Conservation (phyloP, 2,113 vertebrate species). For the Mastomys natalensis region DNA sequence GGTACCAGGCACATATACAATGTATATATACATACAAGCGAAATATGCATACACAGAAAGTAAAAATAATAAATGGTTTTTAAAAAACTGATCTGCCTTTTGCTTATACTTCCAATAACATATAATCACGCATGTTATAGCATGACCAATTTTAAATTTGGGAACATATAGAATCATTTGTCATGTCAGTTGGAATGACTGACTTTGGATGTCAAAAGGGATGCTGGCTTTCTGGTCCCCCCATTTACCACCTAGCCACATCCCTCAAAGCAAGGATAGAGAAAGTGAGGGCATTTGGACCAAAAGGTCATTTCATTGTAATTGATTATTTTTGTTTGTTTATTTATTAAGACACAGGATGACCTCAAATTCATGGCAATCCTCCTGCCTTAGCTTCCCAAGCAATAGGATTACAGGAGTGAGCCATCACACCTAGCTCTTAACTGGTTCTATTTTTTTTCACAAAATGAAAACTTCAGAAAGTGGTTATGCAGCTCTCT, state of each 20-base stretch:
- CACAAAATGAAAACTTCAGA: neutral
- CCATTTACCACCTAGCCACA: neutral
- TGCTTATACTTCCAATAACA: constrained; percentile 30
- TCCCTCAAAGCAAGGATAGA: neutral
- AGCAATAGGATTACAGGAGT: neutral
- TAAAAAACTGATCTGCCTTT: neutral
- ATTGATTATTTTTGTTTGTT: neutral
- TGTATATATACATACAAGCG: neutral
- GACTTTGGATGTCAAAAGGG: neutral
- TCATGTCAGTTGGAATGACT: neutral
- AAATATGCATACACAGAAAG: neutral
- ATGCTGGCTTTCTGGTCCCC: neutral
- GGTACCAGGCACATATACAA: neutral
- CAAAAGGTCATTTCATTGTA: neutral
- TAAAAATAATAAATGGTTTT: neutral
- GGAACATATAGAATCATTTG: neutral
- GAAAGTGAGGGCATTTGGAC: neutral
- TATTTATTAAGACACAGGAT: neutral
- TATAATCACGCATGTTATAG: neutral
- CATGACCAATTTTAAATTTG: neutral
- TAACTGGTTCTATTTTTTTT: neutral
- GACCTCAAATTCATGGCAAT: neutral
- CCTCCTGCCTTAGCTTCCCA: neutral
- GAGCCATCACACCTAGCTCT: neutral
- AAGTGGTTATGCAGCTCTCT: neutral